Evolutionary conservation across 2,113 vertebrate genomes (phyloP), one percentile per base, ranked within the genome.

Genomic region (Dinomys branickii): DNA sequence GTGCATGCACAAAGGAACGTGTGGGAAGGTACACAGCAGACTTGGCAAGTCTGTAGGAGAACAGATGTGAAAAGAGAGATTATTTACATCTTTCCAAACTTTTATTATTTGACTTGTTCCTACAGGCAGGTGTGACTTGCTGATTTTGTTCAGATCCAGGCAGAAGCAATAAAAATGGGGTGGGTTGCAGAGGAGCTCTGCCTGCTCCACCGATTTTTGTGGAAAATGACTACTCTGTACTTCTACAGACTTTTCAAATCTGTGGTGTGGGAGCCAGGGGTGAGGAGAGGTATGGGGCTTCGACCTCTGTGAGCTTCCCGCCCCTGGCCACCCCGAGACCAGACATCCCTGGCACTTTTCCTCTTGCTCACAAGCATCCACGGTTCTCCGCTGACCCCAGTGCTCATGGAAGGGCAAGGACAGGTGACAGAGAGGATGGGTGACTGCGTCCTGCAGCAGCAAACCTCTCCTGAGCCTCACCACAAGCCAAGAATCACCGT

Each of bases 351-450:
- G 30, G 1, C 0, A 0, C n/a, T 14, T 19, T 1, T 41, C 63
- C 58, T 78, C 67, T 17, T 4, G 11, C 56, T 83, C 77, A 38
- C 50, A 12, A 3, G 0, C 22, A 7, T 52, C 16, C 5, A 0
- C 1, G 5, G 16, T 26, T 91, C 58, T 33, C 83, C 65, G 9
- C 47, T 28, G 3, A 16, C 38, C 24, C 30, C 24, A 28, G 26
- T 17, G 0, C 69, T 50, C 88, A 11, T 3, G 1, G 10, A 56
- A 71, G 24, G n/a, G 12, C 11, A 44, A 65, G 73, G 28, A 47
- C 47, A 14, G 5, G 0, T 3, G 0, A 35, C n/a, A 47, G 0
- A n/a, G 14, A 65, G 78, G 9, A 19, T 1, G 11, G 35, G 58
- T 9, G 17, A 20, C 38, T 35, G 38, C 28, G 52, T 1, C 41